phyloP scores from a whole-genome alignment of 1,140 invertebrate species.

The Pseudomyrmex concolor region DNA sequence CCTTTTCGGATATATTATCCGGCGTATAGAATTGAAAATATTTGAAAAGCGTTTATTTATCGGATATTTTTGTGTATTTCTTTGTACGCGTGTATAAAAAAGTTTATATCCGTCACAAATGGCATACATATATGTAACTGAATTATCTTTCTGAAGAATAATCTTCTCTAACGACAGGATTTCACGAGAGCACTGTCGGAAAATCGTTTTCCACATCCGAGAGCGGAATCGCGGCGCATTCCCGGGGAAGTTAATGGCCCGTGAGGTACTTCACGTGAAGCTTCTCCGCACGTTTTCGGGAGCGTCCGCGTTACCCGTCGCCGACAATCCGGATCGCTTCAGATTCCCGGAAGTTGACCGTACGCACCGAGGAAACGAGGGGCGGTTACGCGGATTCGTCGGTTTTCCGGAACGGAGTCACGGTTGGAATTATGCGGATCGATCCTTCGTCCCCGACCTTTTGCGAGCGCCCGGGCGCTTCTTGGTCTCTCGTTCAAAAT shows the following conservation, averaged over 20 bases:
- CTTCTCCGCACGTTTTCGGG: background rate
- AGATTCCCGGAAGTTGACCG: constrained; percentile 23
- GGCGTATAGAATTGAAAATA: too few species aligned
- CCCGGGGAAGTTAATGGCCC: constrained; percentile 4
- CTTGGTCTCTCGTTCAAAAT: constrained; percentile 26
- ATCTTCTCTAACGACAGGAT: background rate
- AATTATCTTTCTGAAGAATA: background rate
- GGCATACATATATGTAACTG: too few species aligned
- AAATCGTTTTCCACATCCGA: background rate
- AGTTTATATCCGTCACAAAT: too few species aligned
- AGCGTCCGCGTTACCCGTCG: constrained; percentile 20
- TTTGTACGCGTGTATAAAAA: too few species aligned
- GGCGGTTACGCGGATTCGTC: background rate
- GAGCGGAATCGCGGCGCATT: constrained; percentile 11
- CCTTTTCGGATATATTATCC: too few species aligned
- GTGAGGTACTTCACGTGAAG: background rate
- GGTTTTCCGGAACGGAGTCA: constrained; percentile 20
- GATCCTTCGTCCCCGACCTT: background rate
- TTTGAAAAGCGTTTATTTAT: too few species aligned
- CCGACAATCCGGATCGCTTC: constrained; percentile 16
- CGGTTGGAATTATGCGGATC: background rate
- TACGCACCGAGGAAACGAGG: background rate
- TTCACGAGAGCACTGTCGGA: background rate
- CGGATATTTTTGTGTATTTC: too few species aligned
- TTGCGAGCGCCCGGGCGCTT: background rate